phyloP scores from a whole-genome alignment of 2,888 invertebrate species.

The Panzeria rudis region DNA sequence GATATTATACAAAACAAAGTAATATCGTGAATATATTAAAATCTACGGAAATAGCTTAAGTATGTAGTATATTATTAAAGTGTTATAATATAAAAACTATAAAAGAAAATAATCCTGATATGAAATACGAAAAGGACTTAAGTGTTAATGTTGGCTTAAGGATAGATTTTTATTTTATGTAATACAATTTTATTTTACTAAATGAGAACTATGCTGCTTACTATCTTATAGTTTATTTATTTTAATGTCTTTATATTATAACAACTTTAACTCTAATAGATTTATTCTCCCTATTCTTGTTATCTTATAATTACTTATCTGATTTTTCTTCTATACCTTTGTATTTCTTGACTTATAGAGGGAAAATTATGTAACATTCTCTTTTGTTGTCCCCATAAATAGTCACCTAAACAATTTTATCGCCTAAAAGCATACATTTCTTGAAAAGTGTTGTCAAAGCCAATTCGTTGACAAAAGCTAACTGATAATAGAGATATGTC shows the following conservation, averaged over 20 bases:
- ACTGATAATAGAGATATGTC: slow-evolving; percentile 57
- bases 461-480: slow-evolving; percentile 63
- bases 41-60: no score
- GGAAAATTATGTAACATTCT: slow-evolving; percentile 27
- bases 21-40: no score
- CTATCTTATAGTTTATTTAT: no score
- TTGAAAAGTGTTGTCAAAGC: slow-evolving; percentile 56
- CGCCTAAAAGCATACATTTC: slow-evolving; percentile 56
- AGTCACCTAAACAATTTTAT: slow-evolving; percentile 66
- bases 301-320: background rate
- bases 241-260: no score
- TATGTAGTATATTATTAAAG: no score
- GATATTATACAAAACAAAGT: no score
- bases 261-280: background rate
- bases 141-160: background rate
- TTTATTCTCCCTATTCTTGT: background rate
- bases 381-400: slow-evolving; percentile 56
- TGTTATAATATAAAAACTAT: no score
- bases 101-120: no score
- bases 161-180: no score
- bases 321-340: slow-evolving; percentile 6
- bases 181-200: no score
- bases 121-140: background rate
- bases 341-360: slow-evolving; percentile 23
- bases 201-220: no score